Base-by-base conservation (phyloP, 1,140 invertebrate genomes). In the Calephelis nemesis region DNA sequence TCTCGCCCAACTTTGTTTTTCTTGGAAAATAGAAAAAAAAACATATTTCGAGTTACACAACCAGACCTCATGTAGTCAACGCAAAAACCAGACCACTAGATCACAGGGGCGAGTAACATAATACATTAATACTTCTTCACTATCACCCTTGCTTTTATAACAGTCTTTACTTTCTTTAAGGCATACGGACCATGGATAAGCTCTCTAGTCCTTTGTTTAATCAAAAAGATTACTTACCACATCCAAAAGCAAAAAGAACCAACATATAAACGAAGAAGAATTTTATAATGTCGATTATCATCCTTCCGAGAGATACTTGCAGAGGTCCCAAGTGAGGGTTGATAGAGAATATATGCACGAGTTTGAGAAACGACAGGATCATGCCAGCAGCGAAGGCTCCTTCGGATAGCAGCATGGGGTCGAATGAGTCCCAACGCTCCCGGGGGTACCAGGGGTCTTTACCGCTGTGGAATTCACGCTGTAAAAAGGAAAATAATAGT, bases 341-440 rank as follows among this genome's bases (percentile, higher is more conserved):
- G 52, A 99, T 97, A 62, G 97, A 98, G 93, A 98, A 98, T 81
- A 98, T 98, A 87, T 98, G 97, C 15, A 99, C 97, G 74, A 98
- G 93, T 86, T 98, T 99, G 47, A 99, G 92, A 78, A 97, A 98
- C 75, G 96, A 98, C 87, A 98, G 98, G 77, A 98, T 98, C 95
- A 98, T 98, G 71, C 96, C 98, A 0, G 97, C 97, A 0, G 97
- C 97, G 91, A 98, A 99, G 50, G 98, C 96, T 52, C 97, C 97
- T 90, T 99, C 98, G 0, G 97, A 97, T 3, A 99, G 93, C 12
- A 99, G 91, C 95, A 98, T 98, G 0, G 98, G 98, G 91, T 99
- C 98, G 82, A 96, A 98, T 1, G 97, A 95, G 87, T 98, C 95
- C 98, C 98, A 99, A 64, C 96, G 92, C 83, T 98, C 96, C 40